Conservation (phyloP, 2,797 vertebrate genomes). For the Arctocebus calabarensis region DNA sequence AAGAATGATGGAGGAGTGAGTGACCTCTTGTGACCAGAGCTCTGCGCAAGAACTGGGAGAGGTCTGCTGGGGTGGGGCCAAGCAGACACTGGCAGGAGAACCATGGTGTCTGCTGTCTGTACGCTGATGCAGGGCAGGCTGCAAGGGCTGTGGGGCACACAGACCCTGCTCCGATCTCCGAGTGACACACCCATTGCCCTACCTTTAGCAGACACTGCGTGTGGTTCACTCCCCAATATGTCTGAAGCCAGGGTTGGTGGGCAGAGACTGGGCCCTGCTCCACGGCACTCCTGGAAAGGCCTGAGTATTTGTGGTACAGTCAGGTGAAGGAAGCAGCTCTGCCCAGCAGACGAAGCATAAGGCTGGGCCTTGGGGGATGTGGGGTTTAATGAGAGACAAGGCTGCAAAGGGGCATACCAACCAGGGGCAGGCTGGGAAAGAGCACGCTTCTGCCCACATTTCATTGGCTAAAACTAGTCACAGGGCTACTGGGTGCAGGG, state of each 20-base stretch:
- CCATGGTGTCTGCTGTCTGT: not conserved
- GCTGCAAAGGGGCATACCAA: too few species aligned
- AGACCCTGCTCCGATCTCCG: not conserved
- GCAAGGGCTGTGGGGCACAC: too few species aligned
- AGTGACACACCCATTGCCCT: not conserved
- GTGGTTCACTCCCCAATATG: not conserved
- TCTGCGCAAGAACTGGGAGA: not conserved
- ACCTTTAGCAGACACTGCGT: not conserved
- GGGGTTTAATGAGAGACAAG: not conserved
- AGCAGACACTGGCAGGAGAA: too few species aligned
- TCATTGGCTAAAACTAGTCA: not conserved
- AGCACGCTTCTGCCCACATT: not conserved
- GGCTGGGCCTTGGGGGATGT: not conserved
- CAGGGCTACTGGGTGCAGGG: not conserved
- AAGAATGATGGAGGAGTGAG: not conserved
- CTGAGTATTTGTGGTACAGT: rapidly evolving
- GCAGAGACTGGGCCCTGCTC: not conserved
- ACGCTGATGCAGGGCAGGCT: not conserved
- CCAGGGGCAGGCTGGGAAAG: not conserved
- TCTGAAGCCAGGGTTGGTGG: not conserved
- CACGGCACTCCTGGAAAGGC: not conserved
- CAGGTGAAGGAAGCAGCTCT: not conserved
- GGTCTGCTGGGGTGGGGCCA: not conserved
- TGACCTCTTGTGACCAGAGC: not conserved
- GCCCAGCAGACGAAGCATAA: not conserved